phyloP scores from a whole-genome alignment of 2,113 vertebrate species.

The Phylloscopus trochilus region DNA sequence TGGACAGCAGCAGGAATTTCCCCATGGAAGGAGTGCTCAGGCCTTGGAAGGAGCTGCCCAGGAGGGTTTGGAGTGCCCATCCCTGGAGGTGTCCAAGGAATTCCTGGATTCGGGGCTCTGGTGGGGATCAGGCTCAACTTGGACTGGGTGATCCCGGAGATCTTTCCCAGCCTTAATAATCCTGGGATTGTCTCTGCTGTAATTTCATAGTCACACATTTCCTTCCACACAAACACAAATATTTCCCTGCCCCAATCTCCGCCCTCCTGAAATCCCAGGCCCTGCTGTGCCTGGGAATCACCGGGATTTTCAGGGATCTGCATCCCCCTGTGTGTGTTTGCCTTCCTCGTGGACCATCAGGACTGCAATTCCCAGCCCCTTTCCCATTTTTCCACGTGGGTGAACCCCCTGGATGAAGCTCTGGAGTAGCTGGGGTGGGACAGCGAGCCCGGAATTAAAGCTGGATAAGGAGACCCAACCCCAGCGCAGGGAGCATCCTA shows the following conservation, averaged over 20 bases:
- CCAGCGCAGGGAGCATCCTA: rapidly evolving
- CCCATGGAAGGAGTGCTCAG: too few species aligned
- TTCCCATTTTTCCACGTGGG: neutral
- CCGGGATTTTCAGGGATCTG: rapidly evolving
- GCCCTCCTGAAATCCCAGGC: neutral
- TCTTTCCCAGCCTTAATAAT: neutral
- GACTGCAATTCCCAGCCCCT: neutral
- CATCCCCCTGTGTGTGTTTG: neutral
- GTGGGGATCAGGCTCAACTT: rapidly evolving
- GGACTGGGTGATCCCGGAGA: rapidly evolving
- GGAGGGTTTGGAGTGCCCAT: too few species aligned
- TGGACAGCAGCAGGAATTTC: too few species aligned
- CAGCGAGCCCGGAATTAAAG: rapidly evolving
- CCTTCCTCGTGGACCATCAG: too few species aligned
- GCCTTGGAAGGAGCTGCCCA: too few species aligned
- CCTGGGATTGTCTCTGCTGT: neutral
- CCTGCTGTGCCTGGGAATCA: too few species aligned
- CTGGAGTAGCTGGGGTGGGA: neutral
- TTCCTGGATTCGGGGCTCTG: too few species aligned
- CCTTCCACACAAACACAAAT: neutral
- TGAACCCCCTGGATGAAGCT: neutral
- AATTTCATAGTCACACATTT: neutral
- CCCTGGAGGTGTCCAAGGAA: too few species aligned
- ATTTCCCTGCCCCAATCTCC: rapidly evolving
- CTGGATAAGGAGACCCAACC: neutral